phyloP scores from a whole-genome alignment of 1,140 invertebrate species.

The Habropoda laboriosa region DNA sequence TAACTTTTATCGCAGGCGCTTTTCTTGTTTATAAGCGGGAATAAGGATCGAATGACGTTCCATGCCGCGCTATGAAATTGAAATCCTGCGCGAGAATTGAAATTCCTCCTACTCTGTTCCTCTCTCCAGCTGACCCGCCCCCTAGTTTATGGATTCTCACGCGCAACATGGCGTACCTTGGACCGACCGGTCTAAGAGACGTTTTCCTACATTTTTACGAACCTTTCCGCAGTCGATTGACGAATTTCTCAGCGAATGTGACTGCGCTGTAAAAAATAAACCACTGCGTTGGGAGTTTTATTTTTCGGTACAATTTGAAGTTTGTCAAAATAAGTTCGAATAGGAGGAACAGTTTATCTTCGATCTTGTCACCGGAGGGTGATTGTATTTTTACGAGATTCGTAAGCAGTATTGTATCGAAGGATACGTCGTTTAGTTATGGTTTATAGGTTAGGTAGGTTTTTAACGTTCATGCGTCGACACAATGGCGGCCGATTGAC shows the following conservation, averaged over 20 bases:
- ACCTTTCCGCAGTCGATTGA: no score
- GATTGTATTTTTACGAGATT: neutral
- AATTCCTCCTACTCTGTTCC: neutral
- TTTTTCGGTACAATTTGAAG: no score
- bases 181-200: slow-evolving; percentile 33
- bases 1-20: slow-evolving; percentile 59
- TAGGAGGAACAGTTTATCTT: neutral
- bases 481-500: neutral
- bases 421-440: neutral
- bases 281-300: no score
- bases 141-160: slow-evolving; percentile 48
- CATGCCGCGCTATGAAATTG: slow-evolving; percentile 62
- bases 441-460: no score
- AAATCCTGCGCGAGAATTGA: slow-evolving; percentile 48
- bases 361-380: neutral
- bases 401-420: neutral
- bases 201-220: slow-evolving; percentile 7
- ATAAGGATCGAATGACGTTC: slow-evolving; percentile 58
- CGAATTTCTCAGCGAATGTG: no score
- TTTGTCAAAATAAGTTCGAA: neutral
- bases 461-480: no score
- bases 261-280: no score
- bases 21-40: slow-evolving; percentile 66
- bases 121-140: slow-evolving; percentile 45
- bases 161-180: slow-evolving; percentile 39